Base-by-base conservation (phyloP, 1,140 invertebrate genomes). In the Chlorops oryzae region DNA sequence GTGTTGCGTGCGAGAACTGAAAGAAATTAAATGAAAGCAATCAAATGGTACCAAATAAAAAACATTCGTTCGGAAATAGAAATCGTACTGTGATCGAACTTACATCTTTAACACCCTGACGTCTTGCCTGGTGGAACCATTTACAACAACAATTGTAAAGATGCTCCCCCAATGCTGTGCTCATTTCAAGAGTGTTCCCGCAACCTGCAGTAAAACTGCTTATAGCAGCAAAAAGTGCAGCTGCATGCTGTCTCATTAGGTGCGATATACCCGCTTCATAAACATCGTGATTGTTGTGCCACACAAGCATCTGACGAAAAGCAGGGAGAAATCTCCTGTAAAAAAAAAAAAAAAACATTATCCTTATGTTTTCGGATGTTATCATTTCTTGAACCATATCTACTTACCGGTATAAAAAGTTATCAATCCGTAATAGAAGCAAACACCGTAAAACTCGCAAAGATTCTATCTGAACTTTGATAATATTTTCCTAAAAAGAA, bases 391-490 rank as follows among this genome's bases (percentile, higher is more conserved):
- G 9, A 32, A 32, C 28, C 9, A 43, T 43, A 47, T 23, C 20
- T 44, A n/a, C 65, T 52, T 21, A 70, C 67, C 51, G 62, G 43
- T 59, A 66, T 15, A 58, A 38, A 15, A 54, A 48, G 56, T 62
- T 58, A 41, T 66, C 59, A 15, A 67, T 47, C 5, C 61, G 59
- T 18, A 63, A 23, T 25, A 66, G 28, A 35, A 71, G 44, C 32
- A 72, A 48, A 34, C 59, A 64, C 13, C 66, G 64, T 42, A 69
- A 32, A 20, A 61, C 59, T 5, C 70, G 59, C 17, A 72, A 34
- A 15, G 77, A 69, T 73, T 84, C 82, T 12, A 78, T 80, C 65
- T 83, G 81, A 51, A 84, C 69, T 46, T 75, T 73, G 22, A 72
- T 59, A 25, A 66, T 50, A 46, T 59, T 58, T n/a, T 51, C 56